Evolutionary conservation across 1,140 invertebrate species (phyloP).

Genomic region (Caenorhabditis brenneri): DNA sequence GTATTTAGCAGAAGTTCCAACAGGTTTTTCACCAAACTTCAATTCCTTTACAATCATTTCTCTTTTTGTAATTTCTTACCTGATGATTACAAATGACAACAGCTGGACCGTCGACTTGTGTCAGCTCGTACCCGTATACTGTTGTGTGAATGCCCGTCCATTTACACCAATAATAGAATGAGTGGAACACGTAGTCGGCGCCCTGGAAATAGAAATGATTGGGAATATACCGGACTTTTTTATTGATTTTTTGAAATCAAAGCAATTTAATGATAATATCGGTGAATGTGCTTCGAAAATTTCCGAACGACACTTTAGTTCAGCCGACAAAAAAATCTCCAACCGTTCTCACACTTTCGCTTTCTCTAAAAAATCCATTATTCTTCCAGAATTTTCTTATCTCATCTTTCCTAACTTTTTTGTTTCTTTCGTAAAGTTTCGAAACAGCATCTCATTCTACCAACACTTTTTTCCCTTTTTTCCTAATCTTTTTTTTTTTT

Average conservation of each 20-base stretch:
- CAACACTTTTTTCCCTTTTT: neutral
- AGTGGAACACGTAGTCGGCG: slow-evolving; percentile 31
- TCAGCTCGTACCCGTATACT: neutral
- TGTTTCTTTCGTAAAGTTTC: neutral
- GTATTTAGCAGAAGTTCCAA: no score
- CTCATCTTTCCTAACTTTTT: no score
- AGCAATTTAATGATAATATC: neutral
- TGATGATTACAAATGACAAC: slow-evolving; percentile 31
- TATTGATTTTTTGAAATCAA: no score
- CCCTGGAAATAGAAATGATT: no score
- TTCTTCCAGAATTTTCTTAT: neutral
- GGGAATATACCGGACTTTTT: no score
- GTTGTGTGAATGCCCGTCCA: slow-evolving; percentile 20
- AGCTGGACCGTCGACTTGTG: neutral
- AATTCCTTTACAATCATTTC: no score
- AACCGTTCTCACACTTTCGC: no score
- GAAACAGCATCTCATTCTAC: neutral
- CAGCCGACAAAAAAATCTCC: no score
- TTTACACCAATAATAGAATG: slow-evolving; percentile 24
- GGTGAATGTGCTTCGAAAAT: no score
- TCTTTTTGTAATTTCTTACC: no score
- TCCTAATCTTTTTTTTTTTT: slow-evolving; percentile 5
- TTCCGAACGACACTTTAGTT: no score
- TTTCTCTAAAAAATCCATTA: neutral
- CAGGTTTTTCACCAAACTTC: no score